A percentile compares a stretch with the other conserved stretches of the same genome.
Conservation (phyloP, 2,113 vertebrate species). For the Acanthochromis polyacanthus region DNA sequence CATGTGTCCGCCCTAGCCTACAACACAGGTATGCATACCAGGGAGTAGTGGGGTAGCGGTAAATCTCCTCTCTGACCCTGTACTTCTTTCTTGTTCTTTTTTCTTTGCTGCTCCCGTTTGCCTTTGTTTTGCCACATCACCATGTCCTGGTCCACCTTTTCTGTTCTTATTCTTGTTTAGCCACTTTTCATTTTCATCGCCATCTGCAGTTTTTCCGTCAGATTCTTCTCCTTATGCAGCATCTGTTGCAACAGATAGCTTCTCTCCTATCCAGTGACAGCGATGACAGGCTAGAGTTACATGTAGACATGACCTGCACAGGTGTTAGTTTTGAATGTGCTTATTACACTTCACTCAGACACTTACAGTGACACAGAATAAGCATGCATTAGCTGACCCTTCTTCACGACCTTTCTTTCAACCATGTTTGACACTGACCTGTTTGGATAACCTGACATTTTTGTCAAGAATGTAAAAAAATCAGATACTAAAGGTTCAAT, state of each 20-base stretch:
- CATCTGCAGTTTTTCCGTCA: not conserved
- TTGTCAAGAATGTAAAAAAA: no score
- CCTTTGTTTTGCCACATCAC: conserved; percentile 28
- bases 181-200: not conserved
- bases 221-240: not conserved
- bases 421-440: no score
- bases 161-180: not conserved
- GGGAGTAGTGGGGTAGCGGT: not conserved
- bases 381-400: no score
- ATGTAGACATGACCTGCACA: not conserved
- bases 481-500: no score
- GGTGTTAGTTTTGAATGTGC: not conserved
- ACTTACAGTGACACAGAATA: no score
- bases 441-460: no score
- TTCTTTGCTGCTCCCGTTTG: conserved; percentile 11
- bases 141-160: not conserved
- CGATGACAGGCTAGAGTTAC: conserved; percentile 7
- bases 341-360: no score
- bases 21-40: conserved; percentile 80
- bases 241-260: not conserved
- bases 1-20: conserved; percentile 83
- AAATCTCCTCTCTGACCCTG: conserved; percentile 15
- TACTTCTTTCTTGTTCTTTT: conserved; percentile 9
- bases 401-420: no score
- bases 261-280: not conserved